phyloP scores from a whole-genome alignment of 2,888 invertebrate genomes.

The Aphodius granarius region DNA sequence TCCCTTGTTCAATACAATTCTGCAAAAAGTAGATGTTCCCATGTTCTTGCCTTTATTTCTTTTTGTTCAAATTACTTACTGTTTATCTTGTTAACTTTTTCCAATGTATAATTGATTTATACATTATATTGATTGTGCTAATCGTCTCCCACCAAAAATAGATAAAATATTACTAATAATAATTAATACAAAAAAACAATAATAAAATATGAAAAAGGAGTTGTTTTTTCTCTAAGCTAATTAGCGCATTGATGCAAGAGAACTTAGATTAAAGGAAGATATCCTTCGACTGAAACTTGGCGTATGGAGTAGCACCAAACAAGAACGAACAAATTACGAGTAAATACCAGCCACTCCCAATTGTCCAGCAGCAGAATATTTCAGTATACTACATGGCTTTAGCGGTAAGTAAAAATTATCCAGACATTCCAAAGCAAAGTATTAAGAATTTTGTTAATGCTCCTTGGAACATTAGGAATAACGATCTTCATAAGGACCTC shows the following conservation, averaged over 20 bases:
- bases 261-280: conserved; percentile 81
- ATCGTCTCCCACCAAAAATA: too few species aligned
- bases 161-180: too few species aligned
- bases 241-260: conserved; percentile 75
- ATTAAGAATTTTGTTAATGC: too few species aligned
- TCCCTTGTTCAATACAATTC: background rate
- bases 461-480: too few species aligned
- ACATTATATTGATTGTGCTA: too few species aligned
- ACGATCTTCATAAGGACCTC: too few species aligned
- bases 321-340: conserved; percentile 47
- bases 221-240: background rate
- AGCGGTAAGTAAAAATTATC: too few species aligned
- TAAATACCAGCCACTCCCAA: conserved; percentile 60
- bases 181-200: too few species aligned
- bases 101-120: too few species aligned
- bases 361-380: conserved; percentile 60
- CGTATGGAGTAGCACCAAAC: conserved; percentile 44
- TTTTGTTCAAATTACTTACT: background rate
- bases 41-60: background rate
- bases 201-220: too few species aligned
- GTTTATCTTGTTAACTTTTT: too few species aligned
- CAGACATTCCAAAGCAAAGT: too few species aligned
- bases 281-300: conserved; percentile 62
- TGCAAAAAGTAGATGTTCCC: background rate
- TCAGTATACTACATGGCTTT: conserved; percentile 66